A percentile compares a stretch with the other conserved stretches of the same genome.
Conservation (phyloP, 2,888 invertebrate species). For the Keiferia lycopersicella region DNA sequence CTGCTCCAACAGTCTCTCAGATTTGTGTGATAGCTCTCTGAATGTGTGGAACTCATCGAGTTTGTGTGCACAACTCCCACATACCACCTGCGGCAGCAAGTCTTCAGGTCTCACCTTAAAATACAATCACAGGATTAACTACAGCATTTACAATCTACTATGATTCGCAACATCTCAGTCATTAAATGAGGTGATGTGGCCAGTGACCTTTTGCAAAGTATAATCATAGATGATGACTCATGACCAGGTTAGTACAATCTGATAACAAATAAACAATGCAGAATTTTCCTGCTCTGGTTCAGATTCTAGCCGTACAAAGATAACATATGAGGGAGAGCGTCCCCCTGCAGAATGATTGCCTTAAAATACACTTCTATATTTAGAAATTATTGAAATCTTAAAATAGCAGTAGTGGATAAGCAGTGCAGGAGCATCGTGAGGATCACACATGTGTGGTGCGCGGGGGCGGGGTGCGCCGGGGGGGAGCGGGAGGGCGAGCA, state of each 20-base stretch:
- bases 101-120: slow-evolving; percentile 88
- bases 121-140: slow-evolving; percentile 48
- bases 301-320: slow-evolving; percentile 30
- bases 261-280: slow-evolving; percentile 57
- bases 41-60: slow-evolving; percentile 89
- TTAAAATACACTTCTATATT: slow-evolving; percentile 72
- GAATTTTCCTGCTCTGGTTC: slow-evolving; percentile 39
- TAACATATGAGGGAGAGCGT: slow-evolving; percentile 54
- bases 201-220: slow-evolving; percentile 70
- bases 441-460: slow-evolving; percentile 42
- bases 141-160: slow-evolving; percentile 32
- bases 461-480: slow-evolving; percentile 35
- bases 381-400: slow-evolving; percentile 76
- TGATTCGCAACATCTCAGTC: slow-evolving; percentile 54
- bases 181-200: slow-evolving; percentile 66
- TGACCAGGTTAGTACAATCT: slow-evolving; percentile 49
- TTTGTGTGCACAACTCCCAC: slow-evolving; percentile 88
- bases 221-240: slow-evolving; percentile 76
- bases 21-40: slow-evolving; percentile 87
- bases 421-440: slow-evolving; percentile 43
- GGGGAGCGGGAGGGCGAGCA: slow-evolving; percentile 34
- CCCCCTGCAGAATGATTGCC: slow-evolving; percentile 67
- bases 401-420: slow-evolving; percentile 69
- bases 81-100: slow-evolving; percentile 88
- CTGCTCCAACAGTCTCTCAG: slow-evolving; percentile 87